Percentiles rank a stretch among this genome's conserved stretches.
These are phyloP conservation scores for Microtus californicus DNA, from an alignment of 2,797 vertebrate genomes.

Conservation along the genomic window DNA sequence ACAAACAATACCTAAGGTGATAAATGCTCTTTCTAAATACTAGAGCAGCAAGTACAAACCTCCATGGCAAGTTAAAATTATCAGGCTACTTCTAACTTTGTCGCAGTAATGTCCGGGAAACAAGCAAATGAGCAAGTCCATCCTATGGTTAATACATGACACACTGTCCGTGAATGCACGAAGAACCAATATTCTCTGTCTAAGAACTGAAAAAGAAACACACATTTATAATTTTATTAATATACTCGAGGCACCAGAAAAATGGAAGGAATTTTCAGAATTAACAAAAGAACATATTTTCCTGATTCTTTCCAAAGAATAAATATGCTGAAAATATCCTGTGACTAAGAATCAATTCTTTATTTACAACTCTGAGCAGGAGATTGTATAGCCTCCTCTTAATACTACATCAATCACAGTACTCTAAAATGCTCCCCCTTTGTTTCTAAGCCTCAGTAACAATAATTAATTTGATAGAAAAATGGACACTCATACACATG, in stretches of 20 bases:
- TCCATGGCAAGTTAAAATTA: background rate
- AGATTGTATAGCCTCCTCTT: background rate
- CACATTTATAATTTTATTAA: background rate
- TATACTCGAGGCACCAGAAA: background rate
- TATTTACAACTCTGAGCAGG: background rate
- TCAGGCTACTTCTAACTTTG: background rate
- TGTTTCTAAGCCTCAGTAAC: background rate
- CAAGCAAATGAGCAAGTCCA: background rate
- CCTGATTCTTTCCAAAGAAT: background rate
- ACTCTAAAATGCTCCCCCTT: background rate
- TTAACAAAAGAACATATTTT: background rate
- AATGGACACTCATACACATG: background rate
- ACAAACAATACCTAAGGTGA: fast-evolving
- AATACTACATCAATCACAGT: background rate
- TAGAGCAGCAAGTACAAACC: background rate
- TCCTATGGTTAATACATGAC: too few species aligned
- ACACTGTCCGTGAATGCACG: background rate
- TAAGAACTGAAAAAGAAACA: background rate
- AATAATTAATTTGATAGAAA: background rate
- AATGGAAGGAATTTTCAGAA: background rate
- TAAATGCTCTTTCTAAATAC: background rate
- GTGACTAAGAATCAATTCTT: background rate
- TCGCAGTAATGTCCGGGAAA: background rate
- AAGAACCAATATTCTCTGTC: background rate
- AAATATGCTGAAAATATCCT: background rate